Evolutionary conservation across 2,888 invertebrate genomes (phyloP), one percentile per base, ranked within the genome.

Genomic region (Oscheius sp.): DNA sequence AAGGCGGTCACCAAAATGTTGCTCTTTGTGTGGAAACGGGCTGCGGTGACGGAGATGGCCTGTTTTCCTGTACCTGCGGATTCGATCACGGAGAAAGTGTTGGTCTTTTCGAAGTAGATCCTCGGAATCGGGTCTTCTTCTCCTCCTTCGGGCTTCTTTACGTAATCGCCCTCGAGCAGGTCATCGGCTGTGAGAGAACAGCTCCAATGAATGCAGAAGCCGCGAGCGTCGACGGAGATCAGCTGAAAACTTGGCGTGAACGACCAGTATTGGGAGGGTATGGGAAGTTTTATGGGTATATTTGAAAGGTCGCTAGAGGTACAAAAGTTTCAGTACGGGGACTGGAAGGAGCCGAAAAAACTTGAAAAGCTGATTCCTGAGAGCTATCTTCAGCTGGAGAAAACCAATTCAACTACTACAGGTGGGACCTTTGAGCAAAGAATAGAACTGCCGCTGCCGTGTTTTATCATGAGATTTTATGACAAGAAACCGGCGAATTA

Each of bases 1-100:
- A 95, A 98, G 7, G 96, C 97, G 50, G 94, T 93, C 0, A 97
- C 94, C 72, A 99, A 91, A 80, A 98, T 92, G 89, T 93, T 93
- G 0, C 93, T 93, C 1, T 92, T 91, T 81, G 92, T 92, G 89
- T 96, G 95, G 90, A 95, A 98, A 60, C 94, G 93, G 0, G 94
- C 94, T 0, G 95, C 92, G 0, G 95, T 94, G 0, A 98, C 90
- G 71, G 85, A 86, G 47, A 88, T 58, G 4, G 74, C 88, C 13
- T 86, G 87, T 59, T 74, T 76, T 32, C 77, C 80, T 13, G 76
- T 73, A 33, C 82, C 82, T 37, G 83, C 76, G 11, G 82, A 76
- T 84, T 83, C 88, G 33, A 74, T 88, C 59, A 86, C 89, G 37
- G 85, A 94, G 89, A 94, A 93, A 47, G 88, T 84, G 70, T 74